Evolutionary conservation across 2,797 vertebrate genomes (phyloP).

Genomic region (Pangasius larnaudii): DNA sequence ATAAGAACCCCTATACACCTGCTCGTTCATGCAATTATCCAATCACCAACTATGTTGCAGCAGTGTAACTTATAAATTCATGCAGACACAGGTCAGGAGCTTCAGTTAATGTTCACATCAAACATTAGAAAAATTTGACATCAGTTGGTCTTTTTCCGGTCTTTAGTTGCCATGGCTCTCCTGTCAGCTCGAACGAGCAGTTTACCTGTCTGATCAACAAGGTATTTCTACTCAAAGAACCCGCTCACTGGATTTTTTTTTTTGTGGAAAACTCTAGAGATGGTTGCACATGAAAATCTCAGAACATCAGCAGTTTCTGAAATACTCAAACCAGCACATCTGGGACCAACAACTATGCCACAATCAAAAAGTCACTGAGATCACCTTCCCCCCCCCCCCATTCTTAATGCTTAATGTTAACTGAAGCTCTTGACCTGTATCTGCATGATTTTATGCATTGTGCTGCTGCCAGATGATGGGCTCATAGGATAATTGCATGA

Average conservation of each 20-base stretch:
- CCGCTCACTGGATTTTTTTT: background rate
- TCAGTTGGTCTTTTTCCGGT: background rate
- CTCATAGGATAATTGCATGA: background rate
- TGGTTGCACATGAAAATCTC: background rate
- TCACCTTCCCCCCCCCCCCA: background rate
- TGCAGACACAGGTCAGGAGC: background rate
- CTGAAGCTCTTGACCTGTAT: background rate
- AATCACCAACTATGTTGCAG: background rate
- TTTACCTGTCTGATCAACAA: background rate
- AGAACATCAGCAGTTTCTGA: background rate
- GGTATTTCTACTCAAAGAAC: no score
- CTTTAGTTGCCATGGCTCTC: background rate
- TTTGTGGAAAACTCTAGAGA: background rate
- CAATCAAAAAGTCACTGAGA: background rate
- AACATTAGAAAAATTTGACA: background rate
- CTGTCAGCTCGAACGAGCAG: background rate
- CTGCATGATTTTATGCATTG: background rate
- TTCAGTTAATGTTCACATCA: background rate
- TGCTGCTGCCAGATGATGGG: background rate
- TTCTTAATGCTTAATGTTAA: background rate
- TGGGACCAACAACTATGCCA: background rate
- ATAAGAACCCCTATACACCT: background rate
- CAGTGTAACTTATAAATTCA: background rate
- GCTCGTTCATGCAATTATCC: background rate
- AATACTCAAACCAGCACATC: background rate